Evolutionary conservation across 37 sponge, comb jelly and placozoan species (phyloP), one percentile per base, ranked within the genome.

Genomic region (Amphimedon queenslandica): DNA sequence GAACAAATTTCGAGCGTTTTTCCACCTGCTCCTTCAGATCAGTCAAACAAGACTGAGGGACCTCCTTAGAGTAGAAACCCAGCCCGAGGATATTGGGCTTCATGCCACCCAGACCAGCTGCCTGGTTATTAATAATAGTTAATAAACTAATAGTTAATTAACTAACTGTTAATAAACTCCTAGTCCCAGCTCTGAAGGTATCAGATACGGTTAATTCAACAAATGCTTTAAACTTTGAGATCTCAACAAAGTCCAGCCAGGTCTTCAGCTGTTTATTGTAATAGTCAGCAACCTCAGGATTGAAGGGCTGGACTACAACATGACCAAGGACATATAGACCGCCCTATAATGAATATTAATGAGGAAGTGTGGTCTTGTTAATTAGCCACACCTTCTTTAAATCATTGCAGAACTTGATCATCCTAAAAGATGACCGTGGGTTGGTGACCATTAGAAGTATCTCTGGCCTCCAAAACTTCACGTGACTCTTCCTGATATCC

Each of bases 381-480:
- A 1, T 8, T 36, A 66, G 3, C 2, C 20, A 11, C 25, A 79
- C 85, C 85, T 99, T 99, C 80, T 99, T 99, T 75, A 99, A 53
- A 42, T 99, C 93, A 75, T 99, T 99, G 66, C 87, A 83, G 76
- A 99, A 99, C 41, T 86, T 74, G 0, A 99, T 94, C 57, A 89
- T 70, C 21, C 73, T 79, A 40, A 81, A 84, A 4, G 90, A 65
- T 1, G 93, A 80, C 20, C 96, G 77, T 24, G 99, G 99, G 43
- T 94, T 99, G 58, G 93, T 67, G 33, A 92, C 93, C 77, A 99
- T 57, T 71, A 94, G 72, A 70, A 99, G 60, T 28, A 99, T 84
- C 82, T 93, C 88, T 27, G 99, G 96, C 38, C 96, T 69, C 99
- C 99, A 99, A 66, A 90, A 94, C 82, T 95, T 94, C 58, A 99